Percentiles rank a stretch among this genome's conserved stretches.
phyloP scores from a whole-genome alignment of 2,888 invertebrate species.

The Pyrocoelia pectoralis region DNA sequence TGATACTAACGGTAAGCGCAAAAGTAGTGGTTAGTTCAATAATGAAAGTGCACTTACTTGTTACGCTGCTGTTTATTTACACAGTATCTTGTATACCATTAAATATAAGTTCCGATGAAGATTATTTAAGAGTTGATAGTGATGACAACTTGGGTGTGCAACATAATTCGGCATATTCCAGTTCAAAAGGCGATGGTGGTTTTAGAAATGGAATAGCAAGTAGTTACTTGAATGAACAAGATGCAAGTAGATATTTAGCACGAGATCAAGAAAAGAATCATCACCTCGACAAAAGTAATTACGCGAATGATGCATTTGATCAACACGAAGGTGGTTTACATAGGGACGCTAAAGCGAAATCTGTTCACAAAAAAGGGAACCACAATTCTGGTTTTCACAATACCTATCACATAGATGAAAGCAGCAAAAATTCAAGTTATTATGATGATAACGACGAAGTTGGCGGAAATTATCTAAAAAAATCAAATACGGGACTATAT shows the following conservation, averaged over 20 bases:
- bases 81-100: slow-evolving; percentile 27
- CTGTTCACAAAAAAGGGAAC: slow-evolving; percentile 72
- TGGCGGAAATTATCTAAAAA: slow-evolving; percentile 55
- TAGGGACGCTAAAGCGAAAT: slow-evolving; percentile 49
- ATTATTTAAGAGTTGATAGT: slow-evolving; percentile 36
- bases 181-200: slow-evolving; percentile 52
- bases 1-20: not conserved
- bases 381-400: slow-evolving; percentile 75
- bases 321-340: slow-evolving; percentile 50
- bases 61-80: not conserved
- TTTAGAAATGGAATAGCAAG: slow-evolving; percentile 52
- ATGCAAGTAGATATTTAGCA: slow-evolving; percentile 51
- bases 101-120: slow-evolving; percentile 41
- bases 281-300: slow-evolving; percentile 49
- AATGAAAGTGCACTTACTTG: not conserved
- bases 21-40: not conserved
- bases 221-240: slow-evolving; percentile 49
- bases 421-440: slow-evolving; percentile 72
- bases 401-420: slow-evolving; percentile 75
- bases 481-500: slow-evolving; percentile 50
- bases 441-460: slow-evolving; percentile 69
- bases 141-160: slow-evolving; percentile 41
- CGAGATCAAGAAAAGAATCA: slow-evolving; percentile 49
- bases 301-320: slow-evolving; percentile 50
- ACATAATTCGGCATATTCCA: slow-evolving; percentile 47